Percentiles rank a stretch among this genome's conserved stretches.
phyloP scores from a whole-genome alignment of 1,140 invertebrate genomes.

The Polyergus mexicanus region DNA sequence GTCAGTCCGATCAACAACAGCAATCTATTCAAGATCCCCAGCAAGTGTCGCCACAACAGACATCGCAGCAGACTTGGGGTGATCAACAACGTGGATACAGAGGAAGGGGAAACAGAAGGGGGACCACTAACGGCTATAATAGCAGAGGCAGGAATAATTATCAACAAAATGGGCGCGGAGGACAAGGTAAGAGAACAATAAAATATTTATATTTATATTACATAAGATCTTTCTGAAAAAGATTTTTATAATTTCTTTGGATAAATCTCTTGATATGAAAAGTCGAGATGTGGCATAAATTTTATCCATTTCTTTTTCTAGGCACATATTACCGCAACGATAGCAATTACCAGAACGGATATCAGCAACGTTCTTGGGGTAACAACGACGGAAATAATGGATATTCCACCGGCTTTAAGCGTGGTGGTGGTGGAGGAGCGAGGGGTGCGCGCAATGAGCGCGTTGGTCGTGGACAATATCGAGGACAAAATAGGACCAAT shows the following conservation, averaged over 20 bases:
- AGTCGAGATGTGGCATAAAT: neutral
- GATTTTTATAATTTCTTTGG: neutral
- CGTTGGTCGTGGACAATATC: constrained; percentile 79
- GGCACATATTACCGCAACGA: constrained; percentile 83
- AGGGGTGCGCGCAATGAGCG: constrained; percentile 76
- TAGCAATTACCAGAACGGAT: constrained; percentile 84
- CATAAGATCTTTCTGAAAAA: neutral
- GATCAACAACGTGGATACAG: constrained; percentile 82
- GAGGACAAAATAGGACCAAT: constrained; percentile 79
- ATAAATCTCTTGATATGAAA: neutral
- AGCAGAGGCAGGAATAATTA: constrained; percentile 81
- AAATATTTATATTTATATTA: neutral
- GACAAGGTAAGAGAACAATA: constrained; percentile 77
- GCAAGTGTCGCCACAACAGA: constrained; percentile 76
- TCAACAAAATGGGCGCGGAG: constrained; percentile 84
- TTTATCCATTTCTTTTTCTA: constrained; percentile 41
- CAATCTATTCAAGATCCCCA: constrained; percentile 78
- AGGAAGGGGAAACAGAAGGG: constrained; percentile 82
- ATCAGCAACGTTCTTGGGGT: constrained; percentile 82
- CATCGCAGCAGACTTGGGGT: constrained; percentile 80
- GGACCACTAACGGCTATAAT: constrained; percentile 83
- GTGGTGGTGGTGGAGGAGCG: constrained; percentile 72
- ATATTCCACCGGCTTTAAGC: constrained; percentile 80
- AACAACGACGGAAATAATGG: constrained; percentile 78
- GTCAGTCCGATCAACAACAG: constrained; percentile 77